phyloP scores from a whole-genome alignment of 2,113 vertebrate species.

The Halichoerus grypus region DNA sequence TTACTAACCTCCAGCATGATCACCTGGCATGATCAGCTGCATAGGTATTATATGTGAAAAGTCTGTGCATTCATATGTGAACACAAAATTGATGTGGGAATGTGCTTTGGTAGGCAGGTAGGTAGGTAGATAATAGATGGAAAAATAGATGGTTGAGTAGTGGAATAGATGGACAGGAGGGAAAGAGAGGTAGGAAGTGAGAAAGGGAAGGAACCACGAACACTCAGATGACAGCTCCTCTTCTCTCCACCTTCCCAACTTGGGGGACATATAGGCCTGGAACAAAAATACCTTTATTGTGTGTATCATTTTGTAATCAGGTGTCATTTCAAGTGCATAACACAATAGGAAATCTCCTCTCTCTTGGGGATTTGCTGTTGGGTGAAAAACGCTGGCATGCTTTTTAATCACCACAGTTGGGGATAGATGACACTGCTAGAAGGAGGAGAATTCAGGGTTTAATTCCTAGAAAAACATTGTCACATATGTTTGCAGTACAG shows the following conservation, averaged over 20 bases:
- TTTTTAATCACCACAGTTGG: conserved; percentile 37
- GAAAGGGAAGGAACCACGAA: neutral
- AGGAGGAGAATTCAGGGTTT: conserved; percentile 25
- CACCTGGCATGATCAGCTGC: neutral
- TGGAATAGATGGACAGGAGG: neutral
- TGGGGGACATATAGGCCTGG: neutral
- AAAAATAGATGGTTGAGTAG: neutral
- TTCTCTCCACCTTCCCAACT: neutral
- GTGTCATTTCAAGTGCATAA: conserved; percentile 19
- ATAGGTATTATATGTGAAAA: conserved; percentile 1
- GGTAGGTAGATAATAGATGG: neutral
- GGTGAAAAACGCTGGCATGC: neutral
- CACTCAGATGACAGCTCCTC: neutral
- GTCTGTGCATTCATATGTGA: neutral
- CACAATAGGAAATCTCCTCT: conserved; percentile 7
- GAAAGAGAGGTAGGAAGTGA: neutral
- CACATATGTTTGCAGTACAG: neutral
- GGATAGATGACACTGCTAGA: neutral
- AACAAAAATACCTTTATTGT: conserved; percentile 47
- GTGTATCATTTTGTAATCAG: conserved; percentile 8
- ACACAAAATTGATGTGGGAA: neutral
- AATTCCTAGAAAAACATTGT: conserved; percentile 22
- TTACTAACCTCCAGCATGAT: neutral
- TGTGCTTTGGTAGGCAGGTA: neutral
- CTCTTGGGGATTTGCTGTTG: neutral